These are phyloP conservation scores for Lasioglossum zephyrum DNA, from an alignment of 2,888 invertebrate genomes.

Conservation along the genomic window DNA sequence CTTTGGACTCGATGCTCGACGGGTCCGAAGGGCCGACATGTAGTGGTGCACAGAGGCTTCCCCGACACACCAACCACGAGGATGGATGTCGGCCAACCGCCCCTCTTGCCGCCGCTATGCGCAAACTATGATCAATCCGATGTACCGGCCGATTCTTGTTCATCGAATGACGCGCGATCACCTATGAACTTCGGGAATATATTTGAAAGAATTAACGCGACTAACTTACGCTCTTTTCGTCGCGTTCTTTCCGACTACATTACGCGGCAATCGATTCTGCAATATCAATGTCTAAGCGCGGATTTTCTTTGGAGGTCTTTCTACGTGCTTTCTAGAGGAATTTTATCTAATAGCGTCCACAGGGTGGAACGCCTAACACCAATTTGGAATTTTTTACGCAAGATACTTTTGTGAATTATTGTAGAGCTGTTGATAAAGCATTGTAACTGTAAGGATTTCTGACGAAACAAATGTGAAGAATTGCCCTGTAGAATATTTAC, in stretches of 20 bases:
- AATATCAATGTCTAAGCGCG: background rate
- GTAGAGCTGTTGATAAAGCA: background rate
- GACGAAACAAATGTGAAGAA: background rate
- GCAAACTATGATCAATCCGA: constrained; percentile 48
- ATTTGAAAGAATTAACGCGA: background rate
- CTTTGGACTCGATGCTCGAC: constrained; percentile 54
- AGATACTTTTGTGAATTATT: background rate
- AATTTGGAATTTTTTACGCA: background rate
- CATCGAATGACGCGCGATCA: constrained; percentile 1
- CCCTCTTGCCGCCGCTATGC: constrained; percentile 45
- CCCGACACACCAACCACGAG: constrained; percentile 20
- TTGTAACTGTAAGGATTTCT: background rate
- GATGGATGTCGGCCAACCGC: constrained; percentile 36
- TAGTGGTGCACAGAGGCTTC: constrained; percentile 20
- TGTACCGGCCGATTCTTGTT: constrained; percentile 3
- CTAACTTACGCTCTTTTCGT: background rate
- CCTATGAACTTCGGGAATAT: constrained; percentile 2
- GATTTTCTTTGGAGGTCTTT: background rate
- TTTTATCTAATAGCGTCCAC: no score
- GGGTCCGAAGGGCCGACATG: constrained; percentile 57
- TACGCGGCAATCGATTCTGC: background rate
- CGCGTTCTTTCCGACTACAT: background rate
- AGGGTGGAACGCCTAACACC: no score
- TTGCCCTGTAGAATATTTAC: background rate
- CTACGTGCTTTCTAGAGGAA: background rate